Evolutionary conservation across 2,113 vertebrate species (phyloP), one percentile per base, ranked within the genome.

Genomic region (Odocoileus virginianus): DNA sequence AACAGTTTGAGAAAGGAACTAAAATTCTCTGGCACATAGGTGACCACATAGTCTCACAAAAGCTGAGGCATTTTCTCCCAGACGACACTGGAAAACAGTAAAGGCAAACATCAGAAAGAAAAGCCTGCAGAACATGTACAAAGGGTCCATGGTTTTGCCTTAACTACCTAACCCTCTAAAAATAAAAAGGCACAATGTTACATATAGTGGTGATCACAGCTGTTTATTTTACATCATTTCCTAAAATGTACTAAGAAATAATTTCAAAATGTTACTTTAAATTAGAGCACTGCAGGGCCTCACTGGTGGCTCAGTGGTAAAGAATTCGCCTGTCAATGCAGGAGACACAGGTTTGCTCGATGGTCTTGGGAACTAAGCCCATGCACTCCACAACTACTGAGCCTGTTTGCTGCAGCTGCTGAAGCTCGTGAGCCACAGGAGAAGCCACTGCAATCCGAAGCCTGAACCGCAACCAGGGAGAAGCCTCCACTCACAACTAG

Each of bases 241-340:
- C 43, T 25, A 64, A 96, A 50, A 89, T 40, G 15, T 23, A 95
- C 3, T 15, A 96, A 95, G n/a, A 87, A 83, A 23, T 16, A 85
- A 82, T 95, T 82, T 94, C 67, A 74, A 94, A 89, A 33, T 85
- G 86, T 36, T 76, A 40, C 67, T 96, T 91, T 79, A 95, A 95
- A 87, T 91, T 55, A 93, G 50, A 87, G 45, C 30, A 67, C 4
- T 88, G 60, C 64, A 13, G 21, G 11, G 23, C 71, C 27, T 76
- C 36, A 25, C 36, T 27, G 36, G 71, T 43, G 36, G 71, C 21
- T 43, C 36, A 40, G 36, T 74, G 23, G 71, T 43, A 76, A 43
- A 43, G 40, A 76, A 76, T 43, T 7, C 6, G 4, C 40, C 23
- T 76, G 40, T 6, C 40, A 76, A 14, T 43, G 23, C 71, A 27